Evolutionary conservation across 2,113 vertebrate species (phyloP).

Genomic region (Pygoscelis adeliae): DNA sequence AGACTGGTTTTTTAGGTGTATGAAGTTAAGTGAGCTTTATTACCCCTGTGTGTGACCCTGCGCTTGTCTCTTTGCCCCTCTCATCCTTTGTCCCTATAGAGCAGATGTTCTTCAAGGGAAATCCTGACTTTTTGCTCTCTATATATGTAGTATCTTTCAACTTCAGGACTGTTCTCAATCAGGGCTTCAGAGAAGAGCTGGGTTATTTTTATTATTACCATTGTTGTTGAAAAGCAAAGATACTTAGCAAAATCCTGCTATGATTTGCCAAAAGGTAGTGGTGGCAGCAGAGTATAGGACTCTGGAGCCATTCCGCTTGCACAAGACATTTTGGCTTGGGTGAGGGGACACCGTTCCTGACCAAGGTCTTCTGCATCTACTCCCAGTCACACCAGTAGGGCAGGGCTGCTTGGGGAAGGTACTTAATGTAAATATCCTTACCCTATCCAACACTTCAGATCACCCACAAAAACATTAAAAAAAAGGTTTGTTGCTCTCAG

Average conservation of each 20-base stretch:
- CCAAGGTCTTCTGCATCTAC: neutral
- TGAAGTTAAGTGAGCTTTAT: conserved; percentile 23
- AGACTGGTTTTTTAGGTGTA: neutral
- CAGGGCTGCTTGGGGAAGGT: neutral
- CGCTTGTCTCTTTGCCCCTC: neutral
- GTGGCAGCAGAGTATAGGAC: neutral
- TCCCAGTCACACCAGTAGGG: neutral
- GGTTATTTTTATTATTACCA: neutral
- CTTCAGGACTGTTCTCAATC: neutral
- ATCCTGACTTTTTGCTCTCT: neutral
- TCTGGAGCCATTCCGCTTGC: neutral
- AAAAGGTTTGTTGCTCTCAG: neutral
- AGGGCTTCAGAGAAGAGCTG: neutral
- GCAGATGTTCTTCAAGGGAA: neutral
- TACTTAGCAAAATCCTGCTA: neutral
- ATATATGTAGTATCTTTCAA: neutral
- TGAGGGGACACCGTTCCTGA: neutral
- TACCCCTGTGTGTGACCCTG: neutral
- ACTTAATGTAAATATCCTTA: neutral
- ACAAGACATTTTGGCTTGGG: neutral
- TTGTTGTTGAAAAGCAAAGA: neutral
- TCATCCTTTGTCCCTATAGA: neutral
- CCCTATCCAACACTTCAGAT: neutral
- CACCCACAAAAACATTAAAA: neutral
- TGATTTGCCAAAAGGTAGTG: neutral